Evolutionary conservation across 2,797 vertebrate genomes (phyloP).

Genomic region (Alca torda): DNA sequence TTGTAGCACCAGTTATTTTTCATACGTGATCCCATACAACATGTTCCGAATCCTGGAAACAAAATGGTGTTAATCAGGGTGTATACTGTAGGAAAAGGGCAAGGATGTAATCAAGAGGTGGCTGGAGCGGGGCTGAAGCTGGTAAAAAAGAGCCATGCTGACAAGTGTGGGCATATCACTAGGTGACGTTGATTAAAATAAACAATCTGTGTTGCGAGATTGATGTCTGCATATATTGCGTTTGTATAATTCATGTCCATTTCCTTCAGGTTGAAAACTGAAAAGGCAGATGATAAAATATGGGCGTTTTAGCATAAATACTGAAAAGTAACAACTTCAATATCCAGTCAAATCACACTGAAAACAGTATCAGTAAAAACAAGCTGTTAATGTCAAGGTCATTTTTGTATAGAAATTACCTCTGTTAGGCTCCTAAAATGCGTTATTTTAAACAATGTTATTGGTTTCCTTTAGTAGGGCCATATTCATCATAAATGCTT

Average conservation of each 20-base stretch:
- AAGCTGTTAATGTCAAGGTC: neutral
- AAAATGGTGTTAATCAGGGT: neutral
- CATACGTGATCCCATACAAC: neutral
- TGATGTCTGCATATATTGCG: neutral
- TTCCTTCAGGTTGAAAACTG: neutral
- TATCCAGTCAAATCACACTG: neutral
- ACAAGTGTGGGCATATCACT: neutral
- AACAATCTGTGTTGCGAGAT: neutral
- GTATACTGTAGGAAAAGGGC: neutral
- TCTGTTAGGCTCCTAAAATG: neutral
- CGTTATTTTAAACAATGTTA: neutral
- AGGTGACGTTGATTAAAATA: constrained; percentile 11
- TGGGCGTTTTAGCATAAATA: neutral
- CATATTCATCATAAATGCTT: neutral
- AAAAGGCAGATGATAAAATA: constrained; percentile 2
- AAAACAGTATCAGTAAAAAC: neutral
- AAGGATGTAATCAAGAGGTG: neutral
- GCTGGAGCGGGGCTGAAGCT: neutral
- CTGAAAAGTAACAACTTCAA: neutral
- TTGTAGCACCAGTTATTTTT: neutral
- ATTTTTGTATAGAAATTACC: neutral
- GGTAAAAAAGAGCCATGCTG: neutral
- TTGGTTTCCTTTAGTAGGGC: neutral
- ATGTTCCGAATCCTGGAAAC: neutral
- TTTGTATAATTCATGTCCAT: constrained; percentile 11